Conservation (phyloP, 1,140 invertebrate genomes). For the Drosophila insularis region DNA sequence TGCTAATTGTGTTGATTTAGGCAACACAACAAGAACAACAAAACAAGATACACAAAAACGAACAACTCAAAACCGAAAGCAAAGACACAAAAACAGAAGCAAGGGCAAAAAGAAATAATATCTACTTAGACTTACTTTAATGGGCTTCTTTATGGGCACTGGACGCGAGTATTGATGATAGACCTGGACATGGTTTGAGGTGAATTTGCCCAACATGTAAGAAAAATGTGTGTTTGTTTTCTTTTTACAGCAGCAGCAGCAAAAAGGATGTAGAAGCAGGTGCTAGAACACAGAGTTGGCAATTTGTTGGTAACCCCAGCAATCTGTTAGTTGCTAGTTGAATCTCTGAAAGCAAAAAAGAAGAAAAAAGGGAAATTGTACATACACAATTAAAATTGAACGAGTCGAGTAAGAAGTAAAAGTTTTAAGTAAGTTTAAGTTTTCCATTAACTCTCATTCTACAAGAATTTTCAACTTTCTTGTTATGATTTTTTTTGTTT, state of each 20-base stretch:
- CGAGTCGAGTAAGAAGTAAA: neutral
- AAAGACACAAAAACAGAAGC: conserved; percentile 22
- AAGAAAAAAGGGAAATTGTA: neutral
- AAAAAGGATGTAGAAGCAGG: neutral
- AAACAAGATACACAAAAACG: conserved; percentile 22
- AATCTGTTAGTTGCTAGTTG: neutral
- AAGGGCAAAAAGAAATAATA: conserved; percentile 8
- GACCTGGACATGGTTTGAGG: conserved; percentile 81
- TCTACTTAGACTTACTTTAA: conserved; percentile 62
- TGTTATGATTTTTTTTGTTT: neutral
- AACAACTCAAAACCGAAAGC: conserved; percentile 11
- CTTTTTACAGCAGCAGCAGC: neutral
- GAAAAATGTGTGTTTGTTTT: neutral
- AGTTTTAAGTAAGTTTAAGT: neutral
- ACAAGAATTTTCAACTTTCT: neutral
- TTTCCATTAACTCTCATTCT: neutral
- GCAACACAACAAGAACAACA: conserved; percentile 33
- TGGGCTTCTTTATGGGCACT: conserved; percentile 72
- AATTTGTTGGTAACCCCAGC: neutral
- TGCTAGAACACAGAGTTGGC: neutral
- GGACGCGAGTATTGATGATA: conserved; percentile 79
- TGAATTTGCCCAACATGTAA: conserved; percentile 82
- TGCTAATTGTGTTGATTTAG: conserved; percentile 77
- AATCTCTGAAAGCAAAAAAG: neutral
- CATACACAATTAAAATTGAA: neutral